A percentile compares a stretch with the other conserved stretches of the same genome.
Conservation (phyloP, 2,888 invertebrate species). For the Polyploca ridens region DNA sequence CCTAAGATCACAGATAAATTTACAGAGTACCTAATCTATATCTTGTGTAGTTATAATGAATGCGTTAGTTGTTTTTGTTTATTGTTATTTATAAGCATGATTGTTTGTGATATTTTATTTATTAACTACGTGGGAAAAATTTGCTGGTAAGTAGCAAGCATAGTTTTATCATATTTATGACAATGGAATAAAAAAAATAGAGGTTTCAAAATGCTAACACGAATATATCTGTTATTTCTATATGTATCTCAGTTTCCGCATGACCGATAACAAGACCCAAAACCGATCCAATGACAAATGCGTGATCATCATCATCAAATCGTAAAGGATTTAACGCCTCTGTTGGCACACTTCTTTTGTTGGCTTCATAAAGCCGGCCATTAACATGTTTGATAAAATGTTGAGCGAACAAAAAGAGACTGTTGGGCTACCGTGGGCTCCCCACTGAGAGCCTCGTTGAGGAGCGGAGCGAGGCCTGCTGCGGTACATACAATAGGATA, state of each 20-base stretch:
- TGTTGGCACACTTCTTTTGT: slow-evolving; percentile 83
- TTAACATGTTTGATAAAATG: slow-evolving; percentile 84
- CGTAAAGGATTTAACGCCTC: slow-evolving; percentile 85
- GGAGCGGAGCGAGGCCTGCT: slow-evolving; percentile 67
- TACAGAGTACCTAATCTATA: slow-evolving; percentile 56
- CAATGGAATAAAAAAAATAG: background rate
- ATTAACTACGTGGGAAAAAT: slow-evolving; percentile 27
- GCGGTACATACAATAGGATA: slow-evolving; percentile 61
- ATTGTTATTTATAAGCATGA: slow-evolving; percentile 72
- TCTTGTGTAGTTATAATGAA: slow-evolving; percentile 63
- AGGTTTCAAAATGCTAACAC: background rate
- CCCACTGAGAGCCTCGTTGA: slow-evolving; percentile 74
- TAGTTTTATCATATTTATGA: slow-evolving; percentile 18
- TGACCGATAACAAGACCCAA: slow-evolving; percentile 53
- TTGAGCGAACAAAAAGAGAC: slow-evolving; percentile 79
- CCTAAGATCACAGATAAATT: slow-evolving; percentile 81
- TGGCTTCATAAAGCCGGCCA: slow-evolving; percentile 80
- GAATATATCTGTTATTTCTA: slow-evolving; percentile 33
- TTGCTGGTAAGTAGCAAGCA: slow-evolving; percentile 40
- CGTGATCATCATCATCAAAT: slow-evolving; percentile 78
- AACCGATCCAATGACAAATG: slow-evolving; percentile 75
- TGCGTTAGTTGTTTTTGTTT: slow-evolving; percentile 70
- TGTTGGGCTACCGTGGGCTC: slow-evolving; percentile 76
- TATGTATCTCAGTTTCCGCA: slow-evolving; percentile 48
- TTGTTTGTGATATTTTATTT: slow-evolving; percentile 53